Percentiles rank a stretch among this genome's conserved stretches.
Conservation (phyloP, 2,888 invertebrate genomes). For the Chromoteleia sp. region DNA sequence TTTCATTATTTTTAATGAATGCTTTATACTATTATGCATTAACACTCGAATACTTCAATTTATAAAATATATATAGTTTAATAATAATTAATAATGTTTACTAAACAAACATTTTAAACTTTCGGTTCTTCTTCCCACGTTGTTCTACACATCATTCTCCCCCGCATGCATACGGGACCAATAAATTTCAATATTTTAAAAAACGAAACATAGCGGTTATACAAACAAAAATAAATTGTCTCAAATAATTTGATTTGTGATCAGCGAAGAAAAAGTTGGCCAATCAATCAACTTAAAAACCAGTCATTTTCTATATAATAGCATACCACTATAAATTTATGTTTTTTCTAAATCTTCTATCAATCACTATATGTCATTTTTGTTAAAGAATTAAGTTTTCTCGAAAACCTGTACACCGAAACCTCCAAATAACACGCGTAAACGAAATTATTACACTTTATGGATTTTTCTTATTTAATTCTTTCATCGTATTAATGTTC, state of each 20-base stretch:
- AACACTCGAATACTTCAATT: too few species aligned
- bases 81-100: too few species aligned
- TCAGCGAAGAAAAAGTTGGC: background rate
- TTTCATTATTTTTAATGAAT: too few species aligned
- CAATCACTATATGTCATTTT: constrained; percentile 15
- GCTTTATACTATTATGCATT: too few species aligned
- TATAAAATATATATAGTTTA: too few species aligned
- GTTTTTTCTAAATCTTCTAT: constrained; percentile 19
- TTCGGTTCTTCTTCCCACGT: too few species aligned
- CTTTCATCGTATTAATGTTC: too few species aligned
- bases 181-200: constrained; percentile 15
- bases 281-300: constrained; percentile 24
- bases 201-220: constrained; percentile 5
- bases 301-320: background rate
- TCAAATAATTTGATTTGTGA: constrained; percentile 16
- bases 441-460: too few species aligned
- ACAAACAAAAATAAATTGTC: constrained; percentile 20
- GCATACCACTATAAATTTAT: constrained; percentile 10
- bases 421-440: constrained; percentile 10
- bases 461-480: too few species aligned
- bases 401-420: background rate
- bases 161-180: too few species aligned
- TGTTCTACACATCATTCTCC: too few species aligned
- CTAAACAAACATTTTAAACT: too few species aligned
- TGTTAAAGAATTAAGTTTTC: constrained; percentile 14